These are phyloP conservation scores for Anguilla anguilla DNA, from an alignment of 2,797 vertebrate genomes.

Conservation along the genomic window DNA sequence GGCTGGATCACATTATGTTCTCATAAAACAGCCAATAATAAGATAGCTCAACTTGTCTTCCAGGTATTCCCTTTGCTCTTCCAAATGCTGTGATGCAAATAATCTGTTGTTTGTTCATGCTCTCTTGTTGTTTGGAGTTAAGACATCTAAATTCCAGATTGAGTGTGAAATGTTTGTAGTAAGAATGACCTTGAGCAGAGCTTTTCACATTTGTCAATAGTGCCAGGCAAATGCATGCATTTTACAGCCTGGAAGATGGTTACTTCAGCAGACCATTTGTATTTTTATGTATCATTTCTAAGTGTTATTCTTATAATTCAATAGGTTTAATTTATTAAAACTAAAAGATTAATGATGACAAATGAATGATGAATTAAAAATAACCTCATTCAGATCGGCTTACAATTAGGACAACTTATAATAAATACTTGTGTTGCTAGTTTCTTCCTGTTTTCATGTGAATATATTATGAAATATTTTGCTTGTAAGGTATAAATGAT, in stretches of 20 bases:
- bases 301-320: background rate
- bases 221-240: background rate
- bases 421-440: too few relatives aligned
- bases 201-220: background rate
- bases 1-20: background rate
- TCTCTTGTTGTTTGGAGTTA: background rate
- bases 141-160: too few relatives aligned
- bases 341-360: too few relatives aligned
- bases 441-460: too few relatives aligned
- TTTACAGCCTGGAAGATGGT: background rate
- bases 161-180: background rate
- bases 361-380: too few relatives aligned
- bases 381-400: too few relatives aligned
- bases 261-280: background rate
- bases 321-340: too few relatives aligned
- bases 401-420: too few relatives aligned
- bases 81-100: background rate
- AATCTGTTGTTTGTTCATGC: background rate
- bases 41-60: too few relatives aligned
- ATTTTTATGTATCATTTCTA: background rate
- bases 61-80: background rate
- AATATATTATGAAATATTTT: too few relatives aligned
- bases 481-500: background rate
- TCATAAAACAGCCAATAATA: background rate
- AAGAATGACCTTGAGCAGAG: background rate